phyloP scores from a whole-genome alignment of 92 coral and sea anemone genomes.

The Ricordea florida region DNA sequence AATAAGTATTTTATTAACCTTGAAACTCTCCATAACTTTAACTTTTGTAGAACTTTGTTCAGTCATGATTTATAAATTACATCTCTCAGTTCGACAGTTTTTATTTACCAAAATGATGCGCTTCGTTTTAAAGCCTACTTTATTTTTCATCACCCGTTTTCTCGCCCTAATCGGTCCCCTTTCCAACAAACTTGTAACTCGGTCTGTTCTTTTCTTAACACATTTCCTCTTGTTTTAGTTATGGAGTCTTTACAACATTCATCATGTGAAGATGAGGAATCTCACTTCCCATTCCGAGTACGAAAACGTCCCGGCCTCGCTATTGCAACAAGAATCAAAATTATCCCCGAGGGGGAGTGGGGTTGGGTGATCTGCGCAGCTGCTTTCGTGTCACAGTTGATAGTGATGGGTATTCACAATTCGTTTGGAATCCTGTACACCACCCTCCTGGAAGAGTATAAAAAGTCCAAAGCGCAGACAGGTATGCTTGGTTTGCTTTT shows the following conservation, averaged over 20 bases:
- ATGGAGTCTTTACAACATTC: background rate
- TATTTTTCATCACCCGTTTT: too few species aligned
- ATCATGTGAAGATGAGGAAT: background rate
- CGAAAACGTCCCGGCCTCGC: background rate
- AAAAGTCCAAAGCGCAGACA: constrained; percentile 65
- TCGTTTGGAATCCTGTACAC: constrained; percentile 80
- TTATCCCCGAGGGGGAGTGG: constrained; percentile 52
- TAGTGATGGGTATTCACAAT: constrained; percentile 83
- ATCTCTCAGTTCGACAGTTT: too few species aligned
- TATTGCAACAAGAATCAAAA: background rate
- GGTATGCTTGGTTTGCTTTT: constrained; percentile 39
- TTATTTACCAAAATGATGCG: too few species aligned
- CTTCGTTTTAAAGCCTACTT: too few species aligned
- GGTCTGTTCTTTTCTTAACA: too few species aligned
- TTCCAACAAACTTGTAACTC: too few species aligned
- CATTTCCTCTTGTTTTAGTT: background rate
- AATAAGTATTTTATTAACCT: too few species aligned
- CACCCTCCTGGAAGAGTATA: constrained; percentile 58
- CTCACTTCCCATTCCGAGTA: background rate
- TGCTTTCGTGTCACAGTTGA: constrained; percentile 69
- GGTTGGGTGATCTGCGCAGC: constrained; percentile 77
- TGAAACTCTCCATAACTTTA: too few species aligned
- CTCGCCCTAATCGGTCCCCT: too few species aligned
- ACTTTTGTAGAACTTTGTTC: too few species aligned
- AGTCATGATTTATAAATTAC: too few species aligned